Percentiles rank a stretch among this genome's conserved stretches.
phyloP scores from a whole-genome alignment of 2,888 invertebrate species.

The Clanis bilineata region DNA sequence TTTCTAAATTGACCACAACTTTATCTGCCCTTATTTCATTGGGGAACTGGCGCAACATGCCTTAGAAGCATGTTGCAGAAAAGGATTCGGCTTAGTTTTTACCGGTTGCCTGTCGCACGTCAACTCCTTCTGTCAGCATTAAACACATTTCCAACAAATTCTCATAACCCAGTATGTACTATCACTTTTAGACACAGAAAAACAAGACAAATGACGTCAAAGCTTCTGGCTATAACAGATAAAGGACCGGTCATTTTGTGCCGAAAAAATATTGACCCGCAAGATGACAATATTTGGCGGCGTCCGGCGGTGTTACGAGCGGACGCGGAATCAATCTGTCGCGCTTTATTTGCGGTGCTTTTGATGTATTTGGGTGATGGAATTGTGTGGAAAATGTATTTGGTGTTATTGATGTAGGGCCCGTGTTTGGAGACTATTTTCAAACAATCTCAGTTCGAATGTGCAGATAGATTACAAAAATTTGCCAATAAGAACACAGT shows the following conservation, averaged over 20 bases:
- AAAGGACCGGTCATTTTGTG: not conserved
- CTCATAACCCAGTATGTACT: too few species aligned
- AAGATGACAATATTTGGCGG: not conserved
- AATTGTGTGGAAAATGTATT: not conserved
- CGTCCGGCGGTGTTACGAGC: not conserved
- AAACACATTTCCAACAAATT: too few species aligned
- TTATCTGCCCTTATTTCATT: too few species aligned
- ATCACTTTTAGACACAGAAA: not conserved
- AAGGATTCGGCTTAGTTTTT: too few species aligned
- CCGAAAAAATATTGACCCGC: not conserved
- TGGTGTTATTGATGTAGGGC: not conserved
- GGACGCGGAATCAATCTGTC: conserved; percentile 5
- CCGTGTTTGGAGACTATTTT: not conserved
- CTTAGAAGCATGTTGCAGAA: too few species aligned
- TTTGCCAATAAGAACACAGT: too few species aligned
- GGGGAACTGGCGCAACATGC: too few species aligned
- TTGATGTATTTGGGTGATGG: not conserved
- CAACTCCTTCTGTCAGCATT: too few species aligned
- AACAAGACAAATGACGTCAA: not conserved
- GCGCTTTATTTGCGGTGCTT: not conserved
- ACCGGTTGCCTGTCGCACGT: too few species aligned
- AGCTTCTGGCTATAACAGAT: not conserved
- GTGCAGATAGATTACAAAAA: too few species aligned
- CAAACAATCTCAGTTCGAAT: too few species aligned
- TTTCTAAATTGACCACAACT: too few species aligned